Evolutionary conservation across 2,888 invertebrate genomes (phyloP), one percentile per base, ranked within the genome.

Genomic region (Entomobrya proxima): DNA sequence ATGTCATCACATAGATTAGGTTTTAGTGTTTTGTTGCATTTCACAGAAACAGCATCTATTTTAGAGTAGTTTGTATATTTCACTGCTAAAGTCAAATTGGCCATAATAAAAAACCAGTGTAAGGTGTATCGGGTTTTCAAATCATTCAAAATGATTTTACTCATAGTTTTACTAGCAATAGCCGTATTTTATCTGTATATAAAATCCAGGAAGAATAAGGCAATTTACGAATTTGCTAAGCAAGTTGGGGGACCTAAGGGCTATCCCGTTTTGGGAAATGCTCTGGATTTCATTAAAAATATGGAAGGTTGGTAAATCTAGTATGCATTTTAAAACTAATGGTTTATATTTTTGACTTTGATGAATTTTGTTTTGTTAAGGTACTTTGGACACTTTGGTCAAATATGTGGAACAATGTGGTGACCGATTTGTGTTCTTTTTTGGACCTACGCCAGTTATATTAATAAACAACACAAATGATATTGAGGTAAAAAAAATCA

Each of bases 321-420:
- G 40, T n/a, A n/a, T n/a, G 15, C 24, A 55, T 30, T 50, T 47
- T 18, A 30, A 50, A 30, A 2, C 50, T 27, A 6, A 5, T 11
- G 13, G 32, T 9, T 24, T 7, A 55, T 7, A 7, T 47, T 15
- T 15, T n/a, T 24, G 21, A 55, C 15, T 13, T 32, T 30, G n/a
- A n/a, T 64, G 4, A 64, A 32, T 13, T n/a, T 37, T 37, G 1
- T 55, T n/a, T 76, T 58, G n/a, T 24, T n/a, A n/a, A 79, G 79
- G 37, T 21, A 69, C 79, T 24, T 27, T 69, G 9, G 2, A 52
- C 3, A 79, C 69, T 4, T 7, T 79, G 3, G 67, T 37, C 5
- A 58, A 83, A 15, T 87, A 79, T 78, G 27, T 58, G 5, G 64
- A 83, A 21, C n/a, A 82, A 27, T 86, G 69, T 79, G 87, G 87